Base-by-base conservation (phyloP, 2,888 invertebrate species). In the Hirtodrosophila trivittata region DNA sequence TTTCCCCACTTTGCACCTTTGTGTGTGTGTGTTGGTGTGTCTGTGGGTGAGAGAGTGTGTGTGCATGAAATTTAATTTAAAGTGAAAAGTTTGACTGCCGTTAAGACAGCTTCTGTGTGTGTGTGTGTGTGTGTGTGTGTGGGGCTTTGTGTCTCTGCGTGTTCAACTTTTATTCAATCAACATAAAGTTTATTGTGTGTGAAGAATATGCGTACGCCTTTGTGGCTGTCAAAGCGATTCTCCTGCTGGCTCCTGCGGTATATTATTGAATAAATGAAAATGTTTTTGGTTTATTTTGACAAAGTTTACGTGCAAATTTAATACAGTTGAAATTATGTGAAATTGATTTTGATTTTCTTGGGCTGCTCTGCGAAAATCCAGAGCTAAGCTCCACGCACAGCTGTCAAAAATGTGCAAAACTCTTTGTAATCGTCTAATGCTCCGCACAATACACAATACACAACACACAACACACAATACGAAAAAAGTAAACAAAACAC, bases 101-200 rank as follows among this genome's bases (percentile, higher is more conserved):
- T 80, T 73, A 73, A 71, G 56, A 58, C 30, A 37, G 51, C 51
- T 45, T 46, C 49, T 28, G 13, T 54, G 30, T 10, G 26, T 43
- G 13, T 38, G 18, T 38, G 18, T 30, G 35, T 14, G 7, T 10
- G 16, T 1, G 28, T 26, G 6, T 38, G 16, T 37, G 16, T 42
- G 16, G 16, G 9, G 6, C 7, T 46, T n/a, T 9, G 25, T 41
- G 46, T 46, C 33, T 35, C 18, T 56, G 49, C 37, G 47, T 42
- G 49, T 39, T 42, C 28, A 58, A 72, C 66, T 80, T 82, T 83
- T 78, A 78, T 77, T 77, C 66, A 76, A 80, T 80, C 75, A 84
- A 60, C 78, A 73, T 65, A 81, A 80, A 80, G 70, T 77, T 85
- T 85, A 78, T 78, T 78, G 84, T 74, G 81, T 77, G 78, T 77